Evolutionary conservation across 2,797 vertebrate genomes (phyloP).

Genomic region (Micropoecilia bifurca): DNA sequence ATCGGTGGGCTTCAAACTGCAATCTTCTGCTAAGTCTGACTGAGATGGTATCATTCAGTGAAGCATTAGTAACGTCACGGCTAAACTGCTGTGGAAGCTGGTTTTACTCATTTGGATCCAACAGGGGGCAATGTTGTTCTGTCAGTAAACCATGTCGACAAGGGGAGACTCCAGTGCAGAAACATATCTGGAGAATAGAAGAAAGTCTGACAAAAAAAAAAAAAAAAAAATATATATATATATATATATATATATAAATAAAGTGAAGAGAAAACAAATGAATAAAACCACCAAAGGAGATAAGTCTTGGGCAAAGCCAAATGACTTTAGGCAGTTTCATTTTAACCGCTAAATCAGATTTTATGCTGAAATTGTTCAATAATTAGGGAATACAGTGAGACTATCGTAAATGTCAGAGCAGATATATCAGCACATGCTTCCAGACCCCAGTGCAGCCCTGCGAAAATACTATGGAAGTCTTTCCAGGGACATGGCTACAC

Average conservation of each 20-base stretch:
- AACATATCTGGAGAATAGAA: conserved; percentile 49
- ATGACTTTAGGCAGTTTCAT: conserved; percentile 73
- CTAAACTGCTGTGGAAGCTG: conserved; percentile 3
- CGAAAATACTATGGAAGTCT: conserved; percentile 47
- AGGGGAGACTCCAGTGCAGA: conserved; percentile 30
- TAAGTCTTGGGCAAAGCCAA: conserved; percentile 62
- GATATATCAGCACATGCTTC: conserved; percentile 68
- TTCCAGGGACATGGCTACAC: conserved; percentile 20
- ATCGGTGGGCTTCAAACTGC: background rate
- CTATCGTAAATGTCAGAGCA: conserved; percentile 65
- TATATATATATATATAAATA: conserved; percentile 36
- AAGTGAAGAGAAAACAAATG: conserved; percentile 73
- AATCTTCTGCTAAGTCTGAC: conserved; percentile 6
- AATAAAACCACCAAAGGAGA: conserved; percentile 70
- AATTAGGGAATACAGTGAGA: conserved; percentile 73
- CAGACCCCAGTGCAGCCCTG: conserved; percentile 37
- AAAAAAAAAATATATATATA: too few relatives aligned
- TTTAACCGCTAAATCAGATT: conserved; percentile 73
- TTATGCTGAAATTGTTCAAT: conserved; percentile 76
- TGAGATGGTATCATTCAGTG: conserved; percentile 20
- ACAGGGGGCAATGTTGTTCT: conserved; percentile 84
- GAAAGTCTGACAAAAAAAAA: conserved; percentile 61
- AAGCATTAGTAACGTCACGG: conserved; percentile 17
- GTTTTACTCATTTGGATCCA: conserved; percentile 49
- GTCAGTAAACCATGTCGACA: conserved; percentile 45